phyloP scores from a whole-genome alignment of 2,888 invertebrate species.

The Thereva unica region DNA sequence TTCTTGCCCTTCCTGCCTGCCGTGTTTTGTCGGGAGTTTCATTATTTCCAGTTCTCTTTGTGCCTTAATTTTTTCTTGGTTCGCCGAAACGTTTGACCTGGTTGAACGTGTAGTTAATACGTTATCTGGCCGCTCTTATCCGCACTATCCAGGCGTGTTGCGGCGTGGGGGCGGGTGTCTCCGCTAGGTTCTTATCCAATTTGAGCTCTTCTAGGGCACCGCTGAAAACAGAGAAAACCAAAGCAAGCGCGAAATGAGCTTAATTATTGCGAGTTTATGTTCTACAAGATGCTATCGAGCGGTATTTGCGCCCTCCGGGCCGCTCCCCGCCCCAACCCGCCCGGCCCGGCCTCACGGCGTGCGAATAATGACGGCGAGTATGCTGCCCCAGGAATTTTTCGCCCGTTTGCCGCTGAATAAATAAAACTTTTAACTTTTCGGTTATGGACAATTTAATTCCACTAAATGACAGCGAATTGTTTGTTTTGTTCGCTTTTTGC shows the following conservation, averaged over 20 bases:
- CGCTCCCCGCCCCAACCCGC: too few species aligned
- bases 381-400: too few species aligned
- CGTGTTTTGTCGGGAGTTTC: constrained; percentile 24
- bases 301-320: background rate
- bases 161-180: constrained; percentile 3
- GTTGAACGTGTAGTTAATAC: constrained; percentile 14
- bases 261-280: constrained; percentile 40
- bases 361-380: too few species aligned
- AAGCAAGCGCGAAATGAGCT: constrained; percentile 41
- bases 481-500: too few species aligned
- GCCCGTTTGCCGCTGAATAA: too few species aligned
- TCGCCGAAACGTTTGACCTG: constrained; percentile 17
- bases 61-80: constrained; percentile 18
- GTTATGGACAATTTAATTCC: too few species aligned
- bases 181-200: constrained; percentile 23
- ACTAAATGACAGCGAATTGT: too few species aligned
- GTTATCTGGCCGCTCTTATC: too few species aligned
- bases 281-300: constrained; percentile 31
- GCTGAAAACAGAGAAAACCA: constrained; percentile 21
- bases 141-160: background rate
- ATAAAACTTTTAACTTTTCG: too few species aligned
- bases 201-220: background rate
- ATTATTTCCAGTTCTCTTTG: constrained; percentile 13
- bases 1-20: constrained; percentile 35
- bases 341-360: too few species aligned